Percentiles rank a stretch among this genome's conserved stretches.
phyloP scores from a whole-genome alignment of 2,888 invertebrate genomes.

The Gisinianus flammeolus region DNA sequence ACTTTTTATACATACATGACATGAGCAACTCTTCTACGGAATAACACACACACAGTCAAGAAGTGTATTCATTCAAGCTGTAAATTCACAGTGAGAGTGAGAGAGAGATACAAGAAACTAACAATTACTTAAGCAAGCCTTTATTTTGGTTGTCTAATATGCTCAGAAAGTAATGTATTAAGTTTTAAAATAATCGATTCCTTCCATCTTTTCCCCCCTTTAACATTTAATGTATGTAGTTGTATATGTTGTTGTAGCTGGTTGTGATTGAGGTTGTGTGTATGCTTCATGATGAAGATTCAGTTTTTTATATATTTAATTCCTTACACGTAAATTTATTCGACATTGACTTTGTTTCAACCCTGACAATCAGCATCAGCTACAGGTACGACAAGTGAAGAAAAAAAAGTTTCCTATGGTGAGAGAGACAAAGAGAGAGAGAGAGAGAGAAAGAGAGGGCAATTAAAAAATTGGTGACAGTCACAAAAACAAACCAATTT shows the following conservation, averaged over 20 bases:
- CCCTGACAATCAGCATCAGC: neutral
- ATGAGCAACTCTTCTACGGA: too few relatives aligned
- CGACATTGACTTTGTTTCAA: neutral
- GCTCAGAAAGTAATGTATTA: neutral
- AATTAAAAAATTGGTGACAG: conserved; percentile 38
- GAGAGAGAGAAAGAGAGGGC: conserved; percentile 20
- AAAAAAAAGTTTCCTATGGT: neutral
- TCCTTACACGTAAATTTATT: neutral
- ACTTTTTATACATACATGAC: too few relatives aligned
- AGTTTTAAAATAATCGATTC: neutral
- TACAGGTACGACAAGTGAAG: neutral
- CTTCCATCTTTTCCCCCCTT: neutral
- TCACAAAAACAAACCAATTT: conserved; percentile 36
- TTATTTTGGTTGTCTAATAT: neutral
- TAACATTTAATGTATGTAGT: too few relatives aligned
- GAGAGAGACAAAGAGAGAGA: conserved; percentile 1
- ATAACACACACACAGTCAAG: too few relatives aligned
- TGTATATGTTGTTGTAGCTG: neutral
- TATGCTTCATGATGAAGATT: too few relatives aligned
- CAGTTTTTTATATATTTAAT: too few relatives aligned
- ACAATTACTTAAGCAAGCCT: neutral
- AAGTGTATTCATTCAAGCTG: too few relatives aligned
- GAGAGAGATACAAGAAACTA: neutral
- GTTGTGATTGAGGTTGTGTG: too few relatives aligned
- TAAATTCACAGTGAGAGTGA: too few relatives aligned